Evolutionary conservation across 2,113 vertebrate species (phyloP).

Genomic region (Atherinomorus stipes): DNA sequence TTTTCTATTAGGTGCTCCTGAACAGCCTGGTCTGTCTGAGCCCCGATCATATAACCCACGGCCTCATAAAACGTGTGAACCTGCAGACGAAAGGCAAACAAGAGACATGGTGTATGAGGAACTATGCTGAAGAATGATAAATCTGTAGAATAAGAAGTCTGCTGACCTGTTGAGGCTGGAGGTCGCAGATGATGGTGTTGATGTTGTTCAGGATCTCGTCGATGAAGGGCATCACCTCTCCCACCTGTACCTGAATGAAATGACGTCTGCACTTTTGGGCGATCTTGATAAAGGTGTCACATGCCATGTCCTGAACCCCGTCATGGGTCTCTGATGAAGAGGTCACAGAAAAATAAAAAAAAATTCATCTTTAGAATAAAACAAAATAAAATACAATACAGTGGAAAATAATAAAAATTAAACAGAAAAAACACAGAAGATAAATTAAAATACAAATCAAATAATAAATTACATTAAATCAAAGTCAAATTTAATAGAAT

Average conservation of each 20-base stretch:
- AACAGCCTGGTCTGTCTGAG: conserved; percentile 97
- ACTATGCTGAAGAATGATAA: too few species aligned
- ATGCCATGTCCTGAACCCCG: conserved; percentile 99
- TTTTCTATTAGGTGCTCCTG: conserved; percentile 99
- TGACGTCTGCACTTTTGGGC: conserved; percentile 99
- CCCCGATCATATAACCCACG: conserved; percentile 99
- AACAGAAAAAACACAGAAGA: too few species aligned
- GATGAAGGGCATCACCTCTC: conserved; percentile 99
- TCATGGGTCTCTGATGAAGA: conserved; percentile 92
- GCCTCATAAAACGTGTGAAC: conserved; percentile 99
- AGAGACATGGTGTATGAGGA: not conserved
- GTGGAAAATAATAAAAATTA: too few species aligned
- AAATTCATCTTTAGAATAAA: too few species aligned
- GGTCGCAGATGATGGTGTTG: conserved; percentile 99
- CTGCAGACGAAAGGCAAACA: conserved; percentile 68
- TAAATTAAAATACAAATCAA: not conserved
- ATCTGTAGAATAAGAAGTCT: not conserved
- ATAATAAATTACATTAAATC: too few species aligned
- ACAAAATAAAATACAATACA: too few species aligned
- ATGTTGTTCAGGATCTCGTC: conserved; percentile 99
- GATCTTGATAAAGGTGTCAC: conserved; percentile 99
- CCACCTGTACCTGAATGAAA: conserved; percentile 98
- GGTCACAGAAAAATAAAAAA: too few species aligned
- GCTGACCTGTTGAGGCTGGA: conserved; percentile 96
- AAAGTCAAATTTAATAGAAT: not conserved